Evolutionary conservation across 2,797 vertebrate species (phyloP).

Genomic region (Naso thynnoides): DNA sequence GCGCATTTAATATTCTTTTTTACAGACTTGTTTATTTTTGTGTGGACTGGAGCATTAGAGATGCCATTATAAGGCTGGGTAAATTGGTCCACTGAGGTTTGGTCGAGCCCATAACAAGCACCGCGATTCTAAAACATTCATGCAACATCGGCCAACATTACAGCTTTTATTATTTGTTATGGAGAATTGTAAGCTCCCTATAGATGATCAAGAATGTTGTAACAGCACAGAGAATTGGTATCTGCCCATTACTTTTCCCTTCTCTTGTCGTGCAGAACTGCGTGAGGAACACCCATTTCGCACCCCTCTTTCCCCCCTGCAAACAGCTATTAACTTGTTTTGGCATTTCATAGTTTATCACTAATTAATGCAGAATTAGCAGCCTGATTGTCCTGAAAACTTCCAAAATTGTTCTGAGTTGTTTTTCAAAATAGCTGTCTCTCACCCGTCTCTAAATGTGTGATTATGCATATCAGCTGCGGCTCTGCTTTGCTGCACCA

Average conservation of each 20-base stretch:
- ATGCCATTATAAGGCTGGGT: slow-evolving; percentile 73
- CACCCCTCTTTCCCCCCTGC: not conserved
- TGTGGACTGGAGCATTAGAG: slow-evolving; percentile 74
- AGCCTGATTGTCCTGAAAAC: slow-evolving; percentile 58
- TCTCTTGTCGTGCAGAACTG: slow-evolving; percentile 13
- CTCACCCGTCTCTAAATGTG: slow-evolving; percentile 38
- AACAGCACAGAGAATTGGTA: slow-evolving; percentile 32
- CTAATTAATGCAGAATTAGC: slow-evolving; percentile 64
- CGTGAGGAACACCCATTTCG: slow-evolving; percentile 26
- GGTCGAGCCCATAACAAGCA: slow-evolving; percentile 64
- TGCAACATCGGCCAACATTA: slow-evolving; percentile 69
- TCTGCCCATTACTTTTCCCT: slow-evolving; percentile 39
- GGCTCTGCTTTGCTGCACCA: slow-evolving; percentile 38
- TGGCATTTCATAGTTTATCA: slow-evolving; percentile 42
- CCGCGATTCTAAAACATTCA: slow-evolving; percentile 74
- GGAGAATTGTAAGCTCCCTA: slow-evolving; percentile 54
- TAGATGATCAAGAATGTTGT: slow-evolving; percentile 54
- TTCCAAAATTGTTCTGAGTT: slow-evolving; percentile 21
- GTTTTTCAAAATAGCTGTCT: slow-evolving; percentile 50
- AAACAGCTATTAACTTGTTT: slow-evolving; percentile 60
- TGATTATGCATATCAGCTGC: slow-evolving; percentile 57
- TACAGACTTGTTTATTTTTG: slow-evolving; percentile 81
- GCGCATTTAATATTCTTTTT: slow-evolving; percentile 75
- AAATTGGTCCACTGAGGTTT: slow-evolving; percentile 72
- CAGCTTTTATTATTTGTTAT: slow-evolving; percentile 63